Percentiles rank a stretch among this genome's conserved stretches.
phyloP scores from a whole-genome alignment of 2,888 invertebrate genomes.

The Cartodere bifasciata region DNA sequence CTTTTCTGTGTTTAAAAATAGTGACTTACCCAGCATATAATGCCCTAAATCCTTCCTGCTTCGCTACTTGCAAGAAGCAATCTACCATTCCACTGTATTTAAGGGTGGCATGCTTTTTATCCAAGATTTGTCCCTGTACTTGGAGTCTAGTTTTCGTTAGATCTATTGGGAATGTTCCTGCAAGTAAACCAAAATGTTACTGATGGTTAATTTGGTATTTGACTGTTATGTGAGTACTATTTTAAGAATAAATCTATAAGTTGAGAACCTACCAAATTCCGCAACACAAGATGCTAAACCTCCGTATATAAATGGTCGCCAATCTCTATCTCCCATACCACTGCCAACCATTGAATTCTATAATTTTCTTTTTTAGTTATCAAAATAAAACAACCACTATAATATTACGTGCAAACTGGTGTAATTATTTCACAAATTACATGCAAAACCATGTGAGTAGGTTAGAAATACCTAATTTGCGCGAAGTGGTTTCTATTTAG shows the following conservation, averaged over 20 bases:
- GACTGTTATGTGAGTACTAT: slow-evolving; percentile 5
- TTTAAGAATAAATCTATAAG: background rate
- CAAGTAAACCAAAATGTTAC: slow-evolving; percentile 16
- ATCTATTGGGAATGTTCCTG: slow-evolving; percentile 94
- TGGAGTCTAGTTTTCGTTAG: slow-evolving; percentile 89
- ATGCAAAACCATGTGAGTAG: no score
- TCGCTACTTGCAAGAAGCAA: slow-evolving; percentile 74
- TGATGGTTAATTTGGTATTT: no score
- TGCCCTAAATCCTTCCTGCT: slow-evolving; percentile 75
- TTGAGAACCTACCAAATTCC: slow-evolving; percentile 65
- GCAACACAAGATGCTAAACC: slow-evolving; percentile 87
- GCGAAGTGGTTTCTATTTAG: no score
- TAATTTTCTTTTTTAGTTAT: no score
- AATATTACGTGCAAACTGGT: no score
- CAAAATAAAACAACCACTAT: no score
- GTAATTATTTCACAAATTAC: no score
- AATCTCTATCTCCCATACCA: slow-evolving; percentile 69
- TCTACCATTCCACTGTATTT: slow-evolving; percentile 87
- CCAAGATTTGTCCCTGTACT: slow-evolving; percentile 83
- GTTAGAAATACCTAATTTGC: no score
- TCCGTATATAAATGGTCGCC: slow-evolving; percentile 91
- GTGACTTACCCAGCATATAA: slow-evolving; percentile 82
- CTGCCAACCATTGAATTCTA: slow-evolving; percentile 23
- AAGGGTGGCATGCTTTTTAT: slow-evolving; percentile 57
- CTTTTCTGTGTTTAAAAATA: no score